Conservation (phyloP, 1,140 invertebrate genomes). For the Sweltsa coloradensis region DNA sequence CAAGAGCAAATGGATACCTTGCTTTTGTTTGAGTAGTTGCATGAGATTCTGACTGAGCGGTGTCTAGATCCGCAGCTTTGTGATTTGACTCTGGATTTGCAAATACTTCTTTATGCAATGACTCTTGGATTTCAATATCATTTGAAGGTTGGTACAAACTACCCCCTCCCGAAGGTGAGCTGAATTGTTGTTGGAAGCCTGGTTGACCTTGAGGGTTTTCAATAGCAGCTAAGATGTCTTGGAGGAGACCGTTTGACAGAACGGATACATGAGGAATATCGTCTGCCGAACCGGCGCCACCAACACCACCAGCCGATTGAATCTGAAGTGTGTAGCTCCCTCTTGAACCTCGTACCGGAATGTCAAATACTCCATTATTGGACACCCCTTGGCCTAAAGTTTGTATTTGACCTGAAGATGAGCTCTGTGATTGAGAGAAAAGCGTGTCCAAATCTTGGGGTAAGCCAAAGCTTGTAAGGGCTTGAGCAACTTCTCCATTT, state of each 20-base stretch:
- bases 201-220: conserved; percentile 43
- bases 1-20: too few relatives aligned
- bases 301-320: conserved; percentile 36
- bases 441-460: not conserved
- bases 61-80: too few relatives aligned
- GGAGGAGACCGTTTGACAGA: conserved; percentile 58
- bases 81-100: too few relatives aligned
- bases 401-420: not conserved
- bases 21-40: too few relatives aligned
- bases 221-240: conserved; percentile 62
- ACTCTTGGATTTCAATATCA: too few relatives aligned
- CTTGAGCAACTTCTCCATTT: too few relatives aligned
- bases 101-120: too few relatives aligned
- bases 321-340: conserved; percentile 61
- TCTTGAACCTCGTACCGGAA: conserved; percentile 44
- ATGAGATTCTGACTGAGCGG: too few relatives aligned
- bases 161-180: too few relatives aligned
- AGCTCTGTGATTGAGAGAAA: not conserved
- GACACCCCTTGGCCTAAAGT: not conserved
- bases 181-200: too few relatives aligned
- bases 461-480: conserved; percentile 1
- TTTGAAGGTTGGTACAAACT: too few relatives aligned
- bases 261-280: conserved; percentile 53
- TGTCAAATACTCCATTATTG: conserved; percentile 26
- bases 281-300: conserved; percentile 27